Evolutionary conservation across 2,113 vertebrate genomes (phyloP).

Genomic region (Damaliscus lunatus): DNA sequence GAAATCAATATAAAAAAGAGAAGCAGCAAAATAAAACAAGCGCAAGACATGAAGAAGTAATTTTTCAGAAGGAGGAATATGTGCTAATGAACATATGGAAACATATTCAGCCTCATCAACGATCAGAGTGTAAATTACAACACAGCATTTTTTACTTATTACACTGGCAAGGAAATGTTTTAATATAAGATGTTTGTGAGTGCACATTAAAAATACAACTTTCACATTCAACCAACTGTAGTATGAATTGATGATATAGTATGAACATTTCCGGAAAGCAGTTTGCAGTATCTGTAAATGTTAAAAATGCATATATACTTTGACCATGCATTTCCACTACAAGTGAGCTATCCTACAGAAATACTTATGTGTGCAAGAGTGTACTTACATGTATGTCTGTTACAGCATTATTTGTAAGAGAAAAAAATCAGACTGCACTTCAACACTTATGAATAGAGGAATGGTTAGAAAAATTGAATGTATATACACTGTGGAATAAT

Average conservation of each 20-base stretch:
- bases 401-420: neutral
- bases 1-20: neutral
- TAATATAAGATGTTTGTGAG: neutral
- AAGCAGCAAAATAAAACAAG: neutral
- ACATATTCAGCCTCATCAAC: neutral
- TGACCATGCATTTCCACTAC: neutral
- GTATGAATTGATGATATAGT: neutral
- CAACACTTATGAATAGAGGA: neutral
- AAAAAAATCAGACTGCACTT: neutral
- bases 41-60: neutral
- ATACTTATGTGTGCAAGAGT: neutral
- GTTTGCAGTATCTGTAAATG: slow-evolving; percentile 11
- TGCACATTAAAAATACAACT: neutral
- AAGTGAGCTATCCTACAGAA: neutral
- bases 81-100: neutral
- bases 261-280: slow-evolving; percentile 22
- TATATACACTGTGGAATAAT: neutral
- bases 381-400: neutral
- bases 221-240: neutral
- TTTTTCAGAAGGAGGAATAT: slow-evolving; percentile 11
- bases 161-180: neutral
- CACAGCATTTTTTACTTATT: neutral
- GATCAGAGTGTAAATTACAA: neutral
- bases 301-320: neutral
- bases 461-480: neutral